A percentile compares a stretch with the other conserved stretches of the same genome.
Evolutionary conservation across 2,113 vertebrate genomes (phyloP).

Genomic region (Centropus bengalensis): DNA sequence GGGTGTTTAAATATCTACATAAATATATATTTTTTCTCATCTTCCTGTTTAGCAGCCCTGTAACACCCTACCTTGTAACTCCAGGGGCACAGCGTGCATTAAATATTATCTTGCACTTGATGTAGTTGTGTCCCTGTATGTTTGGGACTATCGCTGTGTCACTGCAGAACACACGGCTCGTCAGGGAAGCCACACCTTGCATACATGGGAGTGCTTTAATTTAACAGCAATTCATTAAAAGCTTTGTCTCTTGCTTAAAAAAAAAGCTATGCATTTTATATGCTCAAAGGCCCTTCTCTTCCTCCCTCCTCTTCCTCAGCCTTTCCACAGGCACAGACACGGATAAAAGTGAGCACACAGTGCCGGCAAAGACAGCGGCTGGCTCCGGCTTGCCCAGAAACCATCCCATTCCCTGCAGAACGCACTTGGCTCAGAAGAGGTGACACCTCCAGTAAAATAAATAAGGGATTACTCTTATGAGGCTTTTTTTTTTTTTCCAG

Average conservation of each 20-base stretch:
- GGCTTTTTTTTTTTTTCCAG: background rate
- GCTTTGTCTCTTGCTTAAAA: background rate
- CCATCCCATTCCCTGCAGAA: background rate
- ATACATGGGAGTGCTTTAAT: background rate
- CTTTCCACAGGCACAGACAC: background rate
- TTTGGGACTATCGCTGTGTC: background rate
- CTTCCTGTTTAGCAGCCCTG: background rate
- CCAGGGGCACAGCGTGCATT: fast-evolving
- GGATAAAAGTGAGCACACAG: background rate
- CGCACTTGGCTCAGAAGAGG: background rate
- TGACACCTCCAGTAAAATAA: slow-evolving; percentile 6
- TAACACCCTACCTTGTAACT: background rate
- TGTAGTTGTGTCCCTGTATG: background rate
- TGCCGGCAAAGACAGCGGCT: background rate
- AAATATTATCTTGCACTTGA: background rate
- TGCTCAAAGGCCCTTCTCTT: background rate
- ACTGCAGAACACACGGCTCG: background rate
- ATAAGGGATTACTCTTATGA: slow-evolving; percentile 33
- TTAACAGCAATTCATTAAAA: background rate
- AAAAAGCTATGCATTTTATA: background rate
- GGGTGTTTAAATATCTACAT: too few species aligned
- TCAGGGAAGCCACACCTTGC: background rate
- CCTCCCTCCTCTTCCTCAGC: background rate
- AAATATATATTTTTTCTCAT: background rate
- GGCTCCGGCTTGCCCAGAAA: background rate